These are phyloP conservation scores for Artibeus lituratus DNA, from an alignment of 2,797 vertebrate genomes.

Conservation along the genomic window DNA sequence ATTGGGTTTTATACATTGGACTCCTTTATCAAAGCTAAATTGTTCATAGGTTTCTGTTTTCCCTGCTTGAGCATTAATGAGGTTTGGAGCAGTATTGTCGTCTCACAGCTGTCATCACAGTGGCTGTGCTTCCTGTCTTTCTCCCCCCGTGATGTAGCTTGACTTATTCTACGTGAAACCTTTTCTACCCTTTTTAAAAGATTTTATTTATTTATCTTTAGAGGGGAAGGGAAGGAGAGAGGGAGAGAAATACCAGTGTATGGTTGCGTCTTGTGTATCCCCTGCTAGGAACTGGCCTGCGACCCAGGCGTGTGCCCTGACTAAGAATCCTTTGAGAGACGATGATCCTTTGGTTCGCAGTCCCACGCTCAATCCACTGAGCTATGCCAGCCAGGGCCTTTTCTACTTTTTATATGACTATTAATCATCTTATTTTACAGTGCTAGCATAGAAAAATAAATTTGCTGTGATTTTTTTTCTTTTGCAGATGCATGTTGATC, in stretches of 20 bases:
- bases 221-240: too few species aligned
- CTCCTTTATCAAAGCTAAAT: neutral
- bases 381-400: too few species aligned
- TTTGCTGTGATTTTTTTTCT: neutral
- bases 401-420: neutral
- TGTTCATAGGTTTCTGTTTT: neutral
- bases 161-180: neutral
- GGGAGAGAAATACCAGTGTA: too few species aligned
- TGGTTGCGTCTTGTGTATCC: too few species aligned
- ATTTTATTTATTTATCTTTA: too few species aligned
- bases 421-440: neutral
- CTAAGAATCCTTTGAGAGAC: too few species aligned
- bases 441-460: neutral
- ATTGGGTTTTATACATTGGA: neutral
- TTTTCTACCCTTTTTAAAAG: neutral
- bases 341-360: too few species aligned
- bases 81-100: neutral
- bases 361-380: too few species aligned
- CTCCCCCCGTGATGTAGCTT: neutral
- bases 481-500: neutral
- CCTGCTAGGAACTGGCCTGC: too few species aligned
- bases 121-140: neutral
- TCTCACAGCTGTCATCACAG: neutral
- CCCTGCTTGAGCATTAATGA: neutral
- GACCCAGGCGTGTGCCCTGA: too few species aligned